Conservation (phyloP, 2,113 vertebrate genomes). For the Notechis scutatus region DNA sequence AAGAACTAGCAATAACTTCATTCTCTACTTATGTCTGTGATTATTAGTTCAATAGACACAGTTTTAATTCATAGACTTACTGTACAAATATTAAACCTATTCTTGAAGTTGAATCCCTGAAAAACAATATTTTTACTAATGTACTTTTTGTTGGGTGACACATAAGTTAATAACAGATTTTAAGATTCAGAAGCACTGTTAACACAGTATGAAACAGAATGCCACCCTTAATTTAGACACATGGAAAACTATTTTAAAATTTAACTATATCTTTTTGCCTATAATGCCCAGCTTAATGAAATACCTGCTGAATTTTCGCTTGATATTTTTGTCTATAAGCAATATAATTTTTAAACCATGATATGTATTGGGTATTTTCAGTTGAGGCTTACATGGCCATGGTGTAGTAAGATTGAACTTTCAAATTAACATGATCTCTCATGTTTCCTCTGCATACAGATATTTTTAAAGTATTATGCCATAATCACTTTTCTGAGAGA, state of each 20-base stretch:
- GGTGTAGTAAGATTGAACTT: neutral
- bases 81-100: neutral
- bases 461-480: neutral
- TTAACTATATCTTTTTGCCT: slow-evolving; percentile 22
- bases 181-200: neutral
- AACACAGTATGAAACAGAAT: neutral
- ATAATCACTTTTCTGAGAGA: neutral
- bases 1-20: neutral
- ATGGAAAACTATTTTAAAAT: slow-evolving; percentile 10
- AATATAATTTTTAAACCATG: slow-evolving; percentile 26
- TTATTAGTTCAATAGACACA: neutral
- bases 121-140: neutral
- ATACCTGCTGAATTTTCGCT: slow-evolving; percentile 34
- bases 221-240: neutral
- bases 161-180: neutral
- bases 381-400: accelerated
- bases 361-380: slow-evolving; percentile 35
- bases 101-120: neutral
- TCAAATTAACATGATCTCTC: neutral
- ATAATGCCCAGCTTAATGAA: slow-evolving; percentile 9
- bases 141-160: neutral
- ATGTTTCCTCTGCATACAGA: neutral
- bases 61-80: neutral
- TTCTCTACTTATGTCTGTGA: neutral
- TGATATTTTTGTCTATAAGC: slow-evolving; percentile 27